These are phyloP conservation scores for Mesorhabditis spiculigera DNA, from an alignment of 2,888 invertebrate species.

Conservation along the genomic window DNA sequence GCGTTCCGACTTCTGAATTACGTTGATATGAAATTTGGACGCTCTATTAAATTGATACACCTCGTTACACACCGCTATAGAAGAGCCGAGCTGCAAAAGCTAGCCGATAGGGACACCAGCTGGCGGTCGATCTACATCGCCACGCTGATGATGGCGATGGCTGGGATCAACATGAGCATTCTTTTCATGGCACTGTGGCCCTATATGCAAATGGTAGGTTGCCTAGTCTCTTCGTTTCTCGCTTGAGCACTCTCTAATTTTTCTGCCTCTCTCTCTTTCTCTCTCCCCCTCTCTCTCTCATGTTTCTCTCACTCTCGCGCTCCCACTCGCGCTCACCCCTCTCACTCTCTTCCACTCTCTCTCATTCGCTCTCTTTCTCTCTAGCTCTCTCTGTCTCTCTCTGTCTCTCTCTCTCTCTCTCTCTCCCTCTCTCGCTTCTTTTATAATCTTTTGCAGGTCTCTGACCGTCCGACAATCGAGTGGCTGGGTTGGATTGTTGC, in stretches of 20 bases:
- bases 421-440: not conserved
- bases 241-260: conserved; percentile 8
- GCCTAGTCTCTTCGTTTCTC: conserved; percentile 7
- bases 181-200: not conserved
- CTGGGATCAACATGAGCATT: not conserved
- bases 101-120: not conserved
- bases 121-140: conserved; percentile 1
- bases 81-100: too few relatives aligned
- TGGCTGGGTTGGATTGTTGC: not conserved
- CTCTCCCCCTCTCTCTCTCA: conserved; percentile 12
- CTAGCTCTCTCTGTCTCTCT: not conserved
- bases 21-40: too few relatives aligned
- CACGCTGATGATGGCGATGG: not conserved
- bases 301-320: conserved; percentile 4
- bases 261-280: conserved; percentile 8
- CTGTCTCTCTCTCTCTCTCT: not conserved
- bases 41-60: too few relatives aligned
- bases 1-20: too few relatives aligned
- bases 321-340: conserved; percentile 9
- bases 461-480: not conserved
- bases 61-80: too few relatives aligned
- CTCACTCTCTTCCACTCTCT: conserved; percentile 11
- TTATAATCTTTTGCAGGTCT: not conserved
- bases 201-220: not conserved
- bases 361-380: conserved; percentile 7